Evolutionary conservation across 2,113 vertebrate species (phyloP), one percentile per base, ranked within the genome.

Genomic region (Carollia perspicillata): DNA sequence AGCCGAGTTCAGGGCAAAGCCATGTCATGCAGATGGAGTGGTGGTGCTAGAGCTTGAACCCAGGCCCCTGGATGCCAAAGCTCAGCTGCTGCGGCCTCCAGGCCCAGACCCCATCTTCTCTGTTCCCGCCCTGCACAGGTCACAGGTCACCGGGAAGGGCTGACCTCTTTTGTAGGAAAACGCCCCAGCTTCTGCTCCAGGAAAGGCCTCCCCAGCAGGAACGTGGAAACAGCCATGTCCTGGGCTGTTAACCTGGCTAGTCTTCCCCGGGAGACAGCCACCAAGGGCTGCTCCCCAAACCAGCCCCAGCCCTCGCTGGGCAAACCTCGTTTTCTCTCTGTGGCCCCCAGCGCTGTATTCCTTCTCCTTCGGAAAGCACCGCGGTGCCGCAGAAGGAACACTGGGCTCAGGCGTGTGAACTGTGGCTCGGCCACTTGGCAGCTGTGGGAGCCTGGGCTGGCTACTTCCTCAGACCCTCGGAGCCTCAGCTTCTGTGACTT

Each of bases 311-410:
- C 84, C 40, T 47, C 33, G 0, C 0, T 1, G 28, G 51, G 44
- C 9, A n/a, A 23, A 49, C 14, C 30, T 10, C 2, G 0, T 9
- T 60, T 77, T 13, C 44, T 8, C 84, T 47, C 1, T 53, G 0
- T 0, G 3, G 16, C 37, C 42, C 35, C 2, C 55, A 14, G 28
- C 8, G 11, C 74, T 1, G 5, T 4, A 3, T 5, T 11, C n/a
- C 44, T 35, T 6, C 40, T 47, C 63, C 14, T 44, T 63, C 23
- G n/a, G 65, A 40, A 23, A 81, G 75, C 49, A 30, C 63, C 13
- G 26, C 0, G 2, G 17, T 28, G 23, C 23, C 55, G 22, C 55
- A 26, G 55, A 10, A 72, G 7, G 8, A 28, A 12, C 16, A 5
- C 14, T 17, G 2, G 72, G 22, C 44, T 33, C 10, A 8, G 3